Conservation (phyloP, 2,797 vertebrate species). For the Xenops minutus region DNA sequence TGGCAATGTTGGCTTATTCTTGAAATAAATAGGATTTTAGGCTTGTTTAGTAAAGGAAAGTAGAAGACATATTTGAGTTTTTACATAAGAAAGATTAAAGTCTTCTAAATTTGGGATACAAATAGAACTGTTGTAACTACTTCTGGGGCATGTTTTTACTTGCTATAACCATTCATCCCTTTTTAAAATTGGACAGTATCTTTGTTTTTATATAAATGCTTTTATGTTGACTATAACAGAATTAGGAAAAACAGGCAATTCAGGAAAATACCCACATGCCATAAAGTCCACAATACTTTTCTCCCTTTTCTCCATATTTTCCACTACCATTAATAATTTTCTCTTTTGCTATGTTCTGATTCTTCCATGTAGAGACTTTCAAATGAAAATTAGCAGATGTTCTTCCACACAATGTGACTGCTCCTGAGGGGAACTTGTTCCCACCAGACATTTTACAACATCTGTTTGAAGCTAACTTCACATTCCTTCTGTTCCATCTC, state of each 20-base stretch:
- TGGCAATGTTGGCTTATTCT: background rate
- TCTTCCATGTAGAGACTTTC: slow-evolving; percentile 26
- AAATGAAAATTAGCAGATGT: slow-evolving; percentile 63
- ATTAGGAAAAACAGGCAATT: background rate
- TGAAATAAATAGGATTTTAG: background rate
- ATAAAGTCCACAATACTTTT: background rate
- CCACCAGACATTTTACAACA: slow-evolving; percentile 60
- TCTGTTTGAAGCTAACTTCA: slow-evolving; percentile 65
- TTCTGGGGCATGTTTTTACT: background rate
- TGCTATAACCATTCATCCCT: background rate
- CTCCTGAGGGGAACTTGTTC: slow-evolving; percentile 59
- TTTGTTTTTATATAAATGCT: background rate
- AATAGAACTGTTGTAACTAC: background rate
- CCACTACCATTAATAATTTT: background rate
- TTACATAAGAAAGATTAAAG: background rate
- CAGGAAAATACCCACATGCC: background rate
- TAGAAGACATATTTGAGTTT: background rate
- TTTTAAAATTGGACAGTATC: background rate
- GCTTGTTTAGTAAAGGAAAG: background rate
- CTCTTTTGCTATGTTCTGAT: background rate
- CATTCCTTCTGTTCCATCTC: slow-evolving; percentile 61
- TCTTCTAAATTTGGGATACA: background rate
- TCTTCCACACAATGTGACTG: slow-evolving; percentile 18
- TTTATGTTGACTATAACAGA: background rate
- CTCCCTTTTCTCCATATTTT: background rate